Base-by-base conservation (phyloP, 1,140 invertebrate species). In the Drosophila saltans region DNA sequence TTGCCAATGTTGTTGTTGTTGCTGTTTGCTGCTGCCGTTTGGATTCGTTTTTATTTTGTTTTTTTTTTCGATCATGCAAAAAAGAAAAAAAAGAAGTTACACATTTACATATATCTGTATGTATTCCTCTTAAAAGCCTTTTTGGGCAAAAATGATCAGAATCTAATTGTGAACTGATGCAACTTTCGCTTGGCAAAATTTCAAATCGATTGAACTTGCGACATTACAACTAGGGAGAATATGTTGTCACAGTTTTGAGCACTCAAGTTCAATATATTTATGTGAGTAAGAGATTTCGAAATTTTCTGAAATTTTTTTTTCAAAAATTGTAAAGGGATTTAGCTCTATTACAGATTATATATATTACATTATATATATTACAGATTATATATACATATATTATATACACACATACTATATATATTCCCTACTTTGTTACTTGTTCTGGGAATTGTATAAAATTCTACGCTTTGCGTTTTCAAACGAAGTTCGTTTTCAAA, bases 41-140 rank as follows among this genome's bases (percentile, higher is more conserved):
- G 68, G 65, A 69, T 72, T 81, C 63, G 70, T 68, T 78, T 86
- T 82, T 85, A 66, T 68, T 74, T 77, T 55, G 55, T 26, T 33
- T 55, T 59, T 57, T 52, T 41, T 72, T 69, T 74, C 66, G 57
- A 56, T 40, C 58, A 75, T 69, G 72, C 74, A 66, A 71, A 76
- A 70, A 7, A 52, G 9, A 52, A 52, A 26, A 52, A 26, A 40
- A 24, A 52, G 8, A 45, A 26, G 39, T 4, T 10, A 48, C 21
- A 8, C 21, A 21, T 52, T 8, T 24, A 52, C 10, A 52, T 52
- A 8, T 52, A 10, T 10, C 0, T 45, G 8, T 11, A 26, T 48
- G 24, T 16, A 52, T 52, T 26, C 8, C 8, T 52, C 26, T 52
- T 24, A 24, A 26, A 16, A 16, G 16, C 16, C 16, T 16, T 16